phyloP scores from a whole-genome alignment of 2,113 vertebrate species.

The Oceanites oceanicus region DNA sequence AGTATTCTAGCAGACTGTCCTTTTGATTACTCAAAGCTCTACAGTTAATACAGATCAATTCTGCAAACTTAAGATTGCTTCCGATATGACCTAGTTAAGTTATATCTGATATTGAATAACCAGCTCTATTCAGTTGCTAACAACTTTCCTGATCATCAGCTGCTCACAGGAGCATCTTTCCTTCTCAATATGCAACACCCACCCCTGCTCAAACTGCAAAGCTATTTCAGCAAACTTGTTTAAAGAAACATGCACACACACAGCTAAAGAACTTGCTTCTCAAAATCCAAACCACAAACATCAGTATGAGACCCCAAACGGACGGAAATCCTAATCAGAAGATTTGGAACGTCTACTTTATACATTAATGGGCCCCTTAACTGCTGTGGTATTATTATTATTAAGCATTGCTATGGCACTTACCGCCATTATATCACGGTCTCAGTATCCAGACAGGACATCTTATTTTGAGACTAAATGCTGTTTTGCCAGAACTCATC shows the following conservation, averaged over 20 bases:
- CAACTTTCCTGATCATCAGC: neutral
- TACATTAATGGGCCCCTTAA: neutral
- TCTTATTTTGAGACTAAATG: neutral
- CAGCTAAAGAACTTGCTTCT: neutral
- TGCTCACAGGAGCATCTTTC: neutral
- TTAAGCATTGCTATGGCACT: neutral
- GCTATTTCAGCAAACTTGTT: neutral
- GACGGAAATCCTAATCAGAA: neutral
- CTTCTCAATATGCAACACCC: neutral
- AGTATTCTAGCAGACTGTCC: neutral
- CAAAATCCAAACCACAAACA: neutral
- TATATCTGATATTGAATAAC: neutral
- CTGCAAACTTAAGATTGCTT: neutral
- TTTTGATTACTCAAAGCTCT: neutral
- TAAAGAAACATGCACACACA: neutral
- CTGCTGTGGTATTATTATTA: neutral
- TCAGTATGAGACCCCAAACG: neutral
- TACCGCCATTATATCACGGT: neutral
- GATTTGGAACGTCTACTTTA: neutral
- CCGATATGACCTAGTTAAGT: neutral
- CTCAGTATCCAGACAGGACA: neutral
- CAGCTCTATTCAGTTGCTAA: neutral
- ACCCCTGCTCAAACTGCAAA: neutral
- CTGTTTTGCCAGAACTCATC: neutral
- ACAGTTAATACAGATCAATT: neutral